Conservation (phyloP, 2,113 vertebrate genomes). For the Xenopus borealis region DNA sequence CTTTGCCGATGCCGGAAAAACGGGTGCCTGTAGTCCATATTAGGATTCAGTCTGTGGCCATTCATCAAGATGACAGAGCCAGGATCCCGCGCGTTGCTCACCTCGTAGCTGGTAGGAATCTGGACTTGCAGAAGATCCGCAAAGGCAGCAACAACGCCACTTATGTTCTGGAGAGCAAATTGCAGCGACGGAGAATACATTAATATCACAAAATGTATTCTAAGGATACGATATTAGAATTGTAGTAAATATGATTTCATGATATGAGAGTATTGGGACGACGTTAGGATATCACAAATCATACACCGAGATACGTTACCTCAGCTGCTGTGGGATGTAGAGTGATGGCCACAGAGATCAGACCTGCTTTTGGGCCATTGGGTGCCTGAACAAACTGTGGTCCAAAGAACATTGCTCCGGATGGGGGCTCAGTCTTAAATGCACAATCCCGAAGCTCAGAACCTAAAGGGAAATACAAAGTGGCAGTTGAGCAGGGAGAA, state of each 20-base stretch:
- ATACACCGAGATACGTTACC: slow-evolving; percentile 62
- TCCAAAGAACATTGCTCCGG: slow-evolving; percentile 67
- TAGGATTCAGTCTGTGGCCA: slow-evolving; percentile 65
- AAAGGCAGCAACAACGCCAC: slow-evolving; percentile 80
- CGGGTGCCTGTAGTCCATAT: slow-evolving; percentile 69
- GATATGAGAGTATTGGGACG: too few species aligned
- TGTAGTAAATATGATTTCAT: too few species aligned
- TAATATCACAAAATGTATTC: too few species aligned
- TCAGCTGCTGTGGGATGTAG: slow-evolving; percentile 86
- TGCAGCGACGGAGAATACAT: too few species aligned
- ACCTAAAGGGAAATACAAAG: slow-evolving; percentile 56
- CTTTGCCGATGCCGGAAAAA: slow-evolving; percentile 65
- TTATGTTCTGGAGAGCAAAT: slow-evolving; percentile 73
- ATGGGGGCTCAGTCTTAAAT: slow-evolving; percentile 79
- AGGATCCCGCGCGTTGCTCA: slow-evolving; percentile 77
- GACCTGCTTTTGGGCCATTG: slow-evolving; percentile 81
- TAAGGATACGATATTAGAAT: too few species aligned
- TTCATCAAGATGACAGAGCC: slow-evolving; percentile 66
- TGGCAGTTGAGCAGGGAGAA: too few species aligned
- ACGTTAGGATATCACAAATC: too few species aligned
- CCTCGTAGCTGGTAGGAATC: slow-evolving; percentile 80
- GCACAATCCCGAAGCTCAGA: slow-evolving; percentile 79
- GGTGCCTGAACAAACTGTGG: slow-evolving; percentile 70
- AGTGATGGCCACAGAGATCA: slow-evolving; percentile 92
- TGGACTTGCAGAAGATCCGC: slow-evolving; percentile 82